Evolutionary conservation across 1,140 invertebrate species (phyloP).

Genomic region (Rhynchophorus ferrugineus): DNA sequence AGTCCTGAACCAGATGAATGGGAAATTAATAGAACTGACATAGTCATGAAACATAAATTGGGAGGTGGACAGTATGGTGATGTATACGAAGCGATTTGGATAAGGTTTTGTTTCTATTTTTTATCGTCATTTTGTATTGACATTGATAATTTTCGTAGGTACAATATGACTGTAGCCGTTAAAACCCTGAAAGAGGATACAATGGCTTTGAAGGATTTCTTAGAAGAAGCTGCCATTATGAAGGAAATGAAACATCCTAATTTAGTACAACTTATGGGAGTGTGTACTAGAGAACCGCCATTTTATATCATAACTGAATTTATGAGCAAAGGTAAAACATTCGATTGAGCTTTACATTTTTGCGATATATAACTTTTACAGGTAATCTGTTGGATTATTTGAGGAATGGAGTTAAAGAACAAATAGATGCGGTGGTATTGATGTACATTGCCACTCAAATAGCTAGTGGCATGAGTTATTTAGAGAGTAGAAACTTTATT

Average conservation of each 20-base stretch:
- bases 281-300: constrained; percentile 95
- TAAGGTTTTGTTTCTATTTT: constrained; percentile 62
- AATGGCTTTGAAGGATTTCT: constrained; percentile 98
- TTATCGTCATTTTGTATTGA: constrained; percentile 2
- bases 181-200: constrained; percentile 99
- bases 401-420: constrained; percentile 78
- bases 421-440: constrained; percentile 88
- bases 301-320: constrained; percentile 99
- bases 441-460: constrained; percentile 99
- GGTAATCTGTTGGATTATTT: constrained; percentile 91
- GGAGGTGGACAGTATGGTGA: constrained; percentile 98
- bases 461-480: constrained; percentile 95
- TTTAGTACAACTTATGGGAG: constrained; percentile 92
- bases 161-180: constrained; percentile 65
- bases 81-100: constrained; percentile 99
- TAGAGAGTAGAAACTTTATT: constrained; percentile 94
- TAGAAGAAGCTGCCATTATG: constrained; percentile 99
- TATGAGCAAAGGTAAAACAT: constrained; percentile 79
- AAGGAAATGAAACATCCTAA: constrained; percentile 99
- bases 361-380: constrained; percentile 1
- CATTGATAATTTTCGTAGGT: constrained; percentile 22
- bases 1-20: constrained; percentile 93
- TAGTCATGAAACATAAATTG: constrained; percentile 97
- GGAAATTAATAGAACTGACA: constrained; percentile 97
- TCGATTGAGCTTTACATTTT: not conserved